A percentile compares a stretch with the other conserved stretches of the same genome.
Evolutionary conservation across 2,888 invertebrate species (phyloP).

Genomic region (Fabriciana adippe): DNA sequence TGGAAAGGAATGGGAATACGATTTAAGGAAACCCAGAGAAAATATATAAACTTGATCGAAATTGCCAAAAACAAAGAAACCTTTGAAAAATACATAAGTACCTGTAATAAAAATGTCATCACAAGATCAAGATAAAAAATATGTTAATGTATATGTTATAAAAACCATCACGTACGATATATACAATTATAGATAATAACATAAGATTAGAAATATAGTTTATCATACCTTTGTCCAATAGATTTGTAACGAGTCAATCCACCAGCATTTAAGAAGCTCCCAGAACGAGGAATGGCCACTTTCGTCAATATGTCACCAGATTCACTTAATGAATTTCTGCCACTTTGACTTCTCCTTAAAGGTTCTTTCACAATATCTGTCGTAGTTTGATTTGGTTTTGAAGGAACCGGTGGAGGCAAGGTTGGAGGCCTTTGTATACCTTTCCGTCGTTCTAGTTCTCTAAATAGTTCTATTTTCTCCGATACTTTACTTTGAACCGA

Average conservation of each 20-base stretch:
- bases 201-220: slow-evolving; percentile 5
- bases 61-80: too few species aligned
- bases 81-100: background rate
- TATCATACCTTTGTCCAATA: slow-evolving; percentile 83
- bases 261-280: slow-evolving; percentile 92
- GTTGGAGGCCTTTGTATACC: slow-evolving; percentile 75
- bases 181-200: background rate
- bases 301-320: slow-evolving; percentile 92
- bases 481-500: slow-evolving; percentile 78
- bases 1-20: background rate
- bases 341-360: slow-evolving; percentile 73
- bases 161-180: background rate
- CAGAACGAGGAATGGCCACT: slow-evolving; percentile 92
- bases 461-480: slow-evolving; percentile 77
- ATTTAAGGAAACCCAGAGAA: background rate
- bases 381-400: slow-evolving; percentile 60
- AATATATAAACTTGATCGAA: too few species aligned
- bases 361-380: slow-evolving; percentile 64
- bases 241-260: slow-evolving; percentile 90
- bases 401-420: slow-evolving; percentile 74
- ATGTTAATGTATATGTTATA: background rate
- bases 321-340: slow-evolving; percentile 77
- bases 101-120: background rate
- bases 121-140: background rate
- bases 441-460: slow-evolving; percentile 73